phyloP scores from a whole-genome alignment of 2,113 vertebrate species.

The Poeciliopsis occidentalis region DNA sequence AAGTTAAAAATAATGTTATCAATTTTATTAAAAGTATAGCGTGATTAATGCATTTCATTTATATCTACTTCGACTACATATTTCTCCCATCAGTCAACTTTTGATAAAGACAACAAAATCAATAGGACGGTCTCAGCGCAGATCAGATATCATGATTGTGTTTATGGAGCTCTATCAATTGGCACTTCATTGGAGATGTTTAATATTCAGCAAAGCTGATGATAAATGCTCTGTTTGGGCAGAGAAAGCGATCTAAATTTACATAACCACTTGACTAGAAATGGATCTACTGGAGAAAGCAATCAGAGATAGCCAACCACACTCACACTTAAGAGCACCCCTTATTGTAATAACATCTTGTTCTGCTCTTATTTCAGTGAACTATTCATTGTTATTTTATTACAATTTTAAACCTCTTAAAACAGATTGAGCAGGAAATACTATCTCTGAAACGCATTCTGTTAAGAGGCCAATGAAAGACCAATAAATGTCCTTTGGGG shows the following conservation, averaged over 20 bases:
- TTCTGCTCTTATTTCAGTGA: conserved; percentile 26
- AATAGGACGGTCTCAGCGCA: conserved; percentile 53
- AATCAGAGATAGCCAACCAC: conserved; percentile 56
- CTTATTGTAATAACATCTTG: conserved; percentile 39
- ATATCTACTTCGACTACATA: conserved; percentile 19
- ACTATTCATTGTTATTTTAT: conserved; percentile 54
- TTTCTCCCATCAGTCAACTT: conserved; percentile 33
- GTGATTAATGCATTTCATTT: not conserved
- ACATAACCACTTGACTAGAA: conserved; percentile 61
- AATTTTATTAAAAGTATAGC: too few species aligned
- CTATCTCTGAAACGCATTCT: conserved; percentile 32
- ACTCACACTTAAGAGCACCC: conserved; percentile 43
- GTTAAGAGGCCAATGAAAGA: conserved; percentile 40
- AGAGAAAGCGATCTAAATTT: conserved; percentile 55
- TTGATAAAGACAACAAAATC: conserved; percentile 46
- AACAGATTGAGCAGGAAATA: conserved; percentile 48
- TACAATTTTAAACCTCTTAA: conserved; percentile 50
- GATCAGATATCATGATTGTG: conserved; percentile 51
- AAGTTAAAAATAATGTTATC: not conserved
- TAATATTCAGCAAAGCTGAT: conserved; percentile 45
- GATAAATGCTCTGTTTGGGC: conserved; percentile 44
- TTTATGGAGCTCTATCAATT: conserved; percentile 53
- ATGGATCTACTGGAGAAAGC: conserved; percentile 45
- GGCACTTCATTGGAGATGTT: conserved; percentile 50
- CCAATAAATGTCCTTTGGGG: conserved; percentile 30